Evolutionary conservation across 2,888 invertebrate species (phyloP).

Genomic region (Hemistola chrysoprasaria): DNA sequence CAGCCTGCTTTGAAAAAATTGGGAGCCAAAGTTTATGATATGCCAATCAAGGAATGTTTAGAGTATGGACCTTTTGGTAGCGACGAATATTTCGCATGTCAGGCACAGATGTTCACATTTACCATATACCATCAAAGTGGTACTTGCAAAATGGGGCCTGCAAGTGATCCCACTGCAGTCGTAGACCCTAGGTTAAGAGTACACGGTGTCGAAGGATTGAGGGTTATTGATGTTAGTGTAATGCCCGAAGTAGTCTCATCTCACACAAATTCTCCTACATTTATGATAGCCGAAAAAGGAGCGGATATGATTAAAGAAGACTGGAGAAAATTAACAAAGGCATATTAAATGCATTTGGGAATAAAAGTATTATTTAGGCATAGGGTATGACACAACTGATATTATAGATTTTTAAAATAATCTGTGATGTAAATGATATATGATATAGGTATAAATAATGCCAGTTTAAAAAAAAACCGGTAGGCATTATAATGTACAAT

Average conservation of each 20-base stretch:
- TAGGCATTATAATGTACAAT: no score
- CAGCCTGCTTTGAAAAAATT: slow-evolving; percentile 82
- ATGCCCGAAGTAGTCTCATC: slow-evolving; percentile 90
- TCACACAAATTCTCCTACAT: slow-evolving; percentile 89
- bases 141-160: slow-evolving; percentile 86
- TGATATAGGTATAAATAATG: no score
- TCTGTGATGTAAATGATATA: slow-evolving; percentile 39
- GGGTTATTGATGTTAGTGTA: slow-evolving; percentile 90
- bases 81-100: slow-evolving; percentile 87
- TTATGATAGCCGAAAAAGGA: slow-evolving; percentile 92
- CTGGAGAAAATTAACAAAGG: slow-evolving; percentile 48
- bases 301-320: slow-evolving; percentile 86
- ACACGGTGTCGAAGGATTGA: slow-evolving; percentile 84
- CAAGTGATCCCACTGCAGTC: slow-evolving; percentile 81
- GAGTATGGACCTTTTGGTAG: slow-evolving; percentile 78
- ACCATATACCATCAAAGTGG: slow-evolving; percentile 87
- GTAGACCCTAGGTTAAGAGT: slow-evolving; percentile 84
- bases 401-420: slow-evolving; percentile 23
- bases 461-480: no score
- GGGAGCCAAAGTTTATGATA: slow-evolving; percentile 82
- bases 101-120: slow-evolving; percentile 84
- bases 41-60: slow-evolving; percentile 83
- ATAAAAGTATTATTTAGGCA: slow-evolving; percentile 15
- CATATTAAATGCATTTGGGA: background rate
- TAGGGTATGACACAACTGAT: slow-evolving; percentile 1